Conservation (phyloP, 2,113 vertebrate genomes). For the Acrocephalus kingi region DNA sequence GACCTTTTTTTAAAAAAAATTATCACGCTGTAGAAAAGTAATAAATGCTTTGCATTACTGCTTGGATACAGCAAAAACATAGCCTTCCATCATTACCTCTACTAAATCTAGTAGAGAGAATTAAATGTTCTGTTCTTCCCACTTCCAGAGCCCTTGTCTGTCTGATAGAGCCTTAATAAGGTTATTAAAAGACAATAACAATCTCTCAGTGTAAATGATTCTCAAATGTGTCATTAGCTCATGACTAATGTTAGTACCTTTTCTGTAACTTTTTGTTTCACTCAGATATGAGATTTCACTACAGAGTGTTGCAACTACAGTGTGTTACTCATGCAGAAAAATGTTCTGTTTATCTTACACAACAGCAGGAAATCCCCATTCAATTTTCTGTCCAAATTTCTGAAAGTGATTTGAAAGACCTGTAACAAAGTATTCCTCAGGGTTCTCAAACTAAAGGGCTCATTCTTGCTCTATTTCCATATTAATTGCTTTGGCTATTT, state of each 20-base stretch:
- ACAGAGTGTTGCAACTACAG: not conserved
- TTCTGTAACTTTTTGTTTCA: not conserved
- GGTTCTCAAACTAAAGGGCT: constrained; percentile 31
- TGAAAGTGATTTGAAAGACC: constrained; percentile 66
- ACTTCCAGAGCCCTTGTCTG: not conserved
- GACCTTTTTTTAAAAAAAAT: not conserved
- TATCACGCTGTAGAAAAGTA: not conserved
- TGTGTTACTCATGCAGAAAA: constrained; percentile 4
- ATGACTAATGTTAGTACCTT: not conserved
- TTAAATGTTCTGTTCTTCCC: not conserved
- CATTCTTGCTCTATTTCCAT: constrained; percentile 54
- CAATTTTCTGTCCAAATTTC: constrained; percentile 62
- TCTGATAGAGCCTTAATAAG: not conserved
- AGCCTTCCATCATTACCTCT: not conserved
- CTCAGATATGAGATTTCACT: not conserved
- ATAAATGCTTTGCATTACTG: not conserved
- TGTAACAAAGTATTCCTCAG: constrained; percentile 66
- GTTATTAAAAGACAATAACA: constrained; percentile 41
- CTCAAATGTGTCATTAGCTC: not conserved
- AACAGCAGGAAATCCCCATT: constrained; percentile 68
- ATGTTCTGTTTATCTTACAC: constrained; percentile 68
- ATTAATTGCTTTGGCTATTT: constrained; percentile 67
- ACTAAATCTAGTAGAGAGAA: not conserved
- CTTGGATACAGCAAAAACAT: not conserved
- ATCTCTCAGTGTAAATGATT: constrained; percentile 25